A percentile compares a stretch with the other conserved stretches of the same genome.
Evolutionary conservation across 35 echinoderm and acorn worm genomes (phyloP).

Genomic region (Amphiura filiformis): DNA sequence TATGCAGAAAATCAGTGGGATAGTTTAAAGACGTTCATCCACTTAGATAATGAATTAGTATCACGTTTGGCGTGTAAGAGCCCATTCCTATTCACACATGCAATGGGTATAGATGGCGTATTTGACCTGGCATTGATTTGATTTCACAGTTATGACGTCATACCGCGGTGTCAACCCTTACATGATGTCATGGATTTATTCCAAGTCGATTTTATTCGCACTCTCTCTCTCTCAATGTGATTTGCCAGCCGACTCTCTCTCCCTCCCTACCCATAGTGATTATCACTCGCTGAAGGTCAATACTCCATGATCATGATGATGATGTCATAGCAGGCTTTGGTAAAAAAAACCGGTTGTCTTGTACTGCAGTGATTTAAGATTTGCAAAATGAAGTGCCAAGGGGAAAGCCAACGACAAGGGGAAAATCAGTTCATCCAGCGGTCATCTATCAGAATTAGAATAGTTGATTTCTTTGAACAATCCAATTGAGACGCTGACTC

Average conservation of each 20-base stretch:
- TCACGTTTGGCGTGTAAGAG: too few species aligned
- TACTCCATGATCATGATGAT: neutral
- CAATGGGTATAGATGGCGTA: neutral
- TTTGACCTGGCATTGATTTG: neutral
- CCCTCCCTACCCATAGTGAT: neutral
- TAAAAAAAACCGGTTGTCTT: neutral
- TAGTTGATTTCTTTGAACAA: neutral
- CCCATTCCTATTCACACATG: neutral
- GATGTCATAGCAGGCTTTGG: neutral
- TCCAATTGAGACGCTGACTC: neutral
- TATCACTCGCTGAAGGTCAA: neutral
- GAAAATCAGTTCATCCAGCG: neutral
- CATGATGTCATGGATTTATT: neutral
- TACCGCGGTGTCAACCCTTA: neutral
- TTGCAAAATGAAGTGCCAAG: neutral
- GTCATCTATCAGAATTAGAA: neutral
- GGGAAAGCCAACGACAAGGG: neutral
- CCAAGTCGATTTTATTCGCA: neutral
- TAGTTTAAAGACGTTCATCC: too few species aligned
- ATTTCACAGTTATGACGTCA: constrained; percentile 1
- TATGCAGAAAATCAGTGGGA: too few species aligned
- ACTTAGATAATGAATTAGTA: too few species aligned
- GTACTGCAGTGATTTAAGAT: neutral
- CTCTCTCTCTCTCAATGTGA: neutral
- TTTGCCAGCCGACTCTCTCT: neutral